Evolutionary conservation across 2,888 invertebrate species (phyloP).

Genomic region (Hirtodrosophila duncani): DNA sequence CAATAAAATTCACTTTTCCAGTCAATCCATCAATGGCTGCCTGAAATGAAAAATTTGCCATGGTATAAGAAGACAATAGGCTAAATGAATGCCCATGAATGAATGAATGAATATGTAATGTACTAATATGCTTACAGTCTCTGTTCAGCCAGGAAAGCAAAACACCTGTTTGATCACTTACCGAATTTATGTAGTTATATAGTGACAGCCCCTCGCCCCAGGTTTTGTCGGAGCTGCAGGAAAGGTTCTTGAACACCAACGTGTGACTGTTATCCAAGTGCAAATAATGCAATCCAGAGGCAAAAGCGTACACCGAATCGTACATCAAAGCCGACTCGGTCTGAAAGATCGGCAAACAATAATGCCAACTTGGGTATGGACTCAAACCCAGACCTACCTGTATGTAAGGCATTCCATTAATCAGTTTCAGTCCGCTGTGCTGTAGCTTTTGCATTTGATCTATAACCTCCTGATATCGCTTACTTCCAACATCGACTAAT

Average conservation of each 20-base stretch:
- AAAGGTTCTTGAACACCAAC: constrained; percentile 85
- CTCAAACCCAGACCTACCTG: constrained; percentile 79
- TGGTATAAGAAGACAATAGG: not conserved
- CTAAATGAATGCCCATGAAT: too few relatives aligned
- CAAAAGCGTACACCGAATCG: constrained; percentile 91
- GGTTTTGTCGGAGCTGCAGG: constrained; percentile 87
- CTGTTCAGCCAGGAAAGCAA: too few relatives aligned
- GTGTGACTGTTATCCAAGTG: constrained; percentile 85
- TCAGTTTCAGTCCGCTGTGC: constrained; percentile 86
- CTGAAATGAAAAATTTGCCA: constrained; percentile 78
- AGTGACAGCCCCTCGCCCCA: constrained; percentile 89
- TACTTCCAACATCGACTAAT: constrained; percentile 88
- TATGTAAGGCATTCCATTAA: constrained; percentile 84
- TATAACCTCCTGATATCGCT: constrained; percentile 86
- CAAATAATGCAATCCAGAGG: constrained; percentile 83
- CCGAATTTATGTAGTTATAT: constrained; percentile 87
- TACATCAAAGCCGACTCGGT: constrained; percentile 91
- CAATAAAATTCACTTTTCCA: constrained; percentile 91
- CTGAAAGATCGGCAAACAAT: constrained; percentile 78
- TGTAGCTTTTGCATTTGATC: constrained; percentile 93
- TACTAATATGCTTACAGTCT: too few relatives aligned
- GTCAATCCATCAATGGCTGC: constrained; percentile 91
- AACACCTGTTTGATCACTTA: constrained; percentile 77
- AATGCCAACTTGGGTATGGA: not conserved
- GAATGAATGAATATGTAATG: too few relatives aligned